phyloP scores from a whole-genome alignment of 2,113 vertebrate genomes.

The Perca schrenkii region DNA sequence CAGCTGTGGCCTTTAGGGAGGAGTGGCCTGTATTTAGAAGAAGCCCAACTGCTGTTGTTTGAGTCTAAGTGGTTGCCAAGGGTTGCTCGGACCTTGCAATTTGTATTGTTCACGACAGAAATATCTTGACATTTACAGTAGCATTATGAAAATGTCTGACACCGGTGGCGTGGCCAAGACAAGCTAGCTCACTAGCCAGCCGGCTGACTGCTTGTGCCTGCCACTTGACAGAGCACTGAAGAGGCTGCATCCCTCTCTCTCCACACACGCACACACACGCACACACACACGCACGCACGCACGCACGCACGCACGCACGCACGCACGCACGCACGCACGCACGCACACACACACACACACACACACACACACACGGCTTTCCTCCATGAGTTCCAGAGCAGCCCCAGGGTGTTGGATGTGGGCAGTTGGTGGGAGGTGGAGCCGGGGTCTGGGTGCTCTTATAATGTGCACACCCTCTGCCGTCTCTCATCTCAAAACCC shows the following conservation, averaged over 20 bases:
- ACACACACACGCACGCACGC: conserved; percentile 9
- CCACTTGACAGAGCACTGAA: conserved; percentile 57
- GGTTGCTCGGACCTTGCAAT: conserved; percentile 11
- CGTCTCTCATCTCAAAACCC: conserved; percentile 82
- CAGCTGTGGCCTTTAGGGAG: conserved; percentile 19
- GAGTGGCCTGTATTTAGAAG: conserved; percentile 6
- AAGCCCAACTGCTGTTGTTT: conserved; percentile 13
- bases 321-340: conserved; percentile 1
- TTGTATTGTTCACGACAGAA: conserved; percentile 32
- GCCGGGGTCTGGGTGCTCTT: conserved; percentile 69
- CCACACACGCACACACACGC: conserved; percentile 4
- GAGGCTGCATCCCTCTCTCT: conserved; percentile 30
- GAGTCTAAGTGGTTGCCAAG: conserved; percentile 14
- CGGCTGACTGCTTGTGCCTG: conserved; percentile 33
- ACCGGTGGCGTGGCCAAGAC: not conserved
- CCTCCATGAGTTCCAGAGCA: conserved; percentile 37
- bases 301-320: not conserved
- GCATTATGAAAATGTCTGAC: conserved; percentile 35
- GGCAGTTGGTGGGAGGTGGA: conserved; percentile 53
- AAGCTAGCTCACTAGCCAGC: conserved; percentile 23
- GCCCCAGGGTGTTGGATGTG: conserved; percentile 53
- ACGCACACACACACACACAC: conserved; percentile 14
- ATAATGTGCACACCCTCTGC: conserved; percentile 85
- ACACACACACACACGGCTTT: conserved; percentile 11
- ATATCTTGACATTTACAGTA: conserved; percentile 54